A percentile compares a stretch with the other conserved stretches of the same genome.
phyloP scores from a whole-genome alignment of 2,888 invertebrate species.

The Dinocampus coccinellae region DNA sequence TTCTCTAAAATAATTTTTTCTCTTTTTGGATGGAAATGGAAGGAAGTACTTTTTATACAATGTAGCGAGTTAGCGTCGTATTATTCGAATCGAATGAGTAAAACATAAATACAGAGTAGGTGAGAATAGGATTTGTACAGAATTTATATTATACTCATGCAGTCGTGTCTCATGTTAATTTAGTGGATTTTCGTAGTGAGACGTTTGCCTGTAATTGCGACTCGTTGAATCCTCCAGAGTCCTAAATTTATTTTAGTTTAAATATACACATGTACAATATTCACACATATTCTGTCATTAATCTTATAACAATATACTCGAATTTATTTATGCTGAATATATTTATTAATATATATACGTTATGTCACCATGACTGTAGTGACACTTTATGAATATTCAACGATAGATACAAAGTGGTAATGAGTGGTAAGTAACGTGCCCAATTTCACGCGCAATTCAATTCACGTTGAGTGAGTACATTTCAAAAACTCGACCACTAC shows the following conservation, averaged over 20 bases:
- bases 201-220: conserved; percentile 3
- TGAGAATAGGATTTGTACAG: neutral
- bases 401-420: conserved; percentile 6
- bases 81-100: neutral
- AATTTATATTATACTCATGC: neutral
- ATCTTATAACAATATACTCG: neutral
- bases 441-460: conserved; percentile 46
- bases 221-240: conserved; percentile 10
- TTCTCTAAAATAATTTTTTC: neutral
- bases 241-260: conserved; percentile 20
- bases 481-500: neutral
- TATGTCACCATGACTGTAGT: too few species aligned
- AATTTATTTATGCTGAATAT: neutral
- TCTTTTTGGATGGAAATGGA: neutral
- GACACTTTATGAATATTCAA: conserved; percentile 39
- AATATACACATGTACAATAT: neutral
- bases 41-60: neutral
- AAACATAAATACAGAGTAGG: neutral
- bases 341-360: neutral
- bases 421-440: conserved; percentile 37
- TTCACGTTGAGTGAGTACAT: conserved; percentile 41
- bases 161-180: conserved; percentile 16
- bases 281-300: neutral
- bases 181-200: neutral
- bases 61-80: neutral